Evolutionary conservation across 2,797 vertebrate species (phyloP), one percentile per base, ranked within the genome.

Genomic region (Selene dorsalis): DNA sequence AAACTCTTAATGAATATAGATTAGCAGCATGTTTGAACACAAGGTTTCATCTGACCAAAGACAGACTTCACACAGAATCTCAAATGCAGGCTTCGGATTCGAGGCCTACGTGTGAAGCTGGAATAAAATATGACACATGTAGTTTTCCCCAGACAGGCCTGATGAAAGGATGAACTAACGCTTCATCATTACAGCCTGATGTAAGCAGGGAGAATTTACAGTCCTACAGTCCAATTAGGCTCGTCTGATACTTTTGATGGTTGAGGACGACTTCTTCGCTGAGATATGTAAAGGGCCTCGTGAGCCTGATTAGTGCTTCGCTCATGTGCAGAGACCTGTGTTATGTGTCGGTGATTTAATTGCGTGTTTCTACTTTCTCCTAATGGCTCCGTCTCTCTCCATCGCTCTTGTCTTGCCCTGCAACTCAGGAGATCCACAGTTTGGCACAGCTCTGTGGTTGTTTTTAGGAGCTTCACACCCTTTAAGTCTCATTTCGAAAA

Each of bases 241-340:
- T 53, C 18, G 57, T 75, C 53, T 75, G 73, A 79, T 84, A 20
- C 79, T 66, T 84, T 71, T 73, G 50, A 70, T 69, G 65, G 24
- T 38, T 57, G 47, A 68, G 53, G 69, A 83, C 13, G 53, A 77
- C 64, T 83, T 69, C 72, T 76, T 75, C 61, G 78, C 56, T 58
- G 48, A 80, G 83, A 50, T 62, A 6, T 77, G 77, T 87, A 82
- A 91, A 85, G 78, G 75, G 68, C 84, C 90, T 89, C 84, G 69
- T 76, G 90, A 90, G 90, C 84, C 84, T 92, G 84, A 91, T 92
- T 90, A 92, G 84, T 69, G 52, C 41, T 69, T 32, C 0, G 18
- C 77, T 75, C 14, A 10, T 60, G 47, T 38, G 7, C 43, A 16
- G 47, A 86, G 58, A 32, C 17, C 11, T 48, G 18, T 75, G 16